A percentile compares a stretch with the other conserved stretches of the same genome.
Conservation (phyloP, 2,113 vertebrate species). For the Tonatia bakeri region DNA sequence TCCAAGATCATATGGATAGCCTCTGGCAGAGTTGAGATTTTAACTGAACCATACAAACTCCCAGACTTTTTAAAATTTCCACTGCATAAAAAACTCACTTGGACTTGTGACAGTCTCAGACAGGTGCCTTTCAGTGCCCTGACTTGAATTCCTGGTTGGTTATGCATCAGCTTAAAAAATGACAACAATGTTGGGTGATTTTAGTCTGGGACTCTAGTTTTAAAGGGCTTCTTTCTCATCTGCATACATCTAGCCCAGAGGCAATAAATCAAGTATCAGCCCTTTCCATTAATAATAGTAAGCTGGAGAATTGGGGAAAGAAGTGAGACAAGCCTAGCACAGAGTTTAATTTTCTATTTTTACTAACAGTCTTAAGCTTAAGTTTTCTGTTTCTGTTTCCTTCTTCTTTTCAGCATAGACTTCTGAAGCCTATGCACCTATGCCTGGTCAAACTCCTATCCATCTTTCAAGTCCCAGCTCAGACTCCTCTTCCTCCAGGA, state of each 20-base stretch:
- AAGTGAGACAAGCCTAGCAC: not conserved
- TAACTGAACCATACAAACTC: not conserved
- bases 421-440: not conserved
- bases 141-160: not conserved
- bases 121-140: not conserved
- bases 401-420: not conserved
- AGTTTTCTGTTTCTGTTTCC: not conserved
- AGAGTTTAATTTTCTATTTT: slow-evolving; percentile 13
- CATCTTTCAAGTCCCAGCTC: not conserved
- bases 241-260: not conserved
- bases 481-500: not conserved
- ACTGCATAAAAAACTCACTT: not conserved
- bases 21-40: not conserved
- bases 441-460: not conserved
- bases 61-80: not conserved
- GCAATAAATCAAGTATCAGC: not conserved
- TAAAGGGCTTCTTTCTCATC: not conserved
- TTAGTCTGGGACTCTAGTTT: slow-evolving; percentile 8
- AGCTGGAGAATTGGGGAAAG: not conserved
- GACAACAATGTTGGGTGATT: not conserved
- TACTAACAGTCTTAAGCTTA: not conserved
- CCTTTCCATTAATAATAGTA: not conserved
- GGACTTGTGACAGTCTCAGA: not conserved
- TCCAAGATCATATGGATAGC: not conserved
- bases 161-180: not conserved